Evolutionary conservation across 2,113 vertebrate species (phyloP).

Genomic region (Trochalopteron elliotii): DNA sequence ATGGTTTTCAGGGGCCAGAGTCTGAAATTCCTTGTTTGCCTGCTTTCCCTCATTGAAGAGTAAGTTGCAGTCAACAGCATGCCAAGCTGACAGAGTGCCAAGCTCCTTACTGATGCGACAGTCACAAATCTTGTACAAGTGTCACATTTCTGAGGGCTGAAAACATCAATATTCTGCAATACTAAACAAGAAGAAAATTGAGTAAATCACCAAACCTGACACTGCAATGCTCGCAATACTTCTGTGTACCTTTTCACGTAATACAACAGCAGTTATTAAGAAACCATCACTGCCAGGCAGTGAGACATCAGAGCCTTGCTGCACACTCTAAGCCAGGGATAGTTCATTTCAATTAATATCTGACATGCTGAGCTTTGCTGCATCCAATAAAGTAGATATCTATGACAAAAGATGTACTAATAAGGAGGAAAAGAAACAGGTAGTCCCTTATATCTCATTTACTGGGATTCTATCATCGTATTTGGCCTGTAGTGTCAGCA

Average conservation of each 20-base stretch:
- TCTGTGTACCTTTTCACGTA: background rate
- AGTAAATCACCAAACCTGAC: background rate
- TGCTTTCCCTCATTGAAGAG: background rate
- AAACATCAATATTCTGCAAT: background rate
- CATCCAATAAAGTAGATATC: background rate
- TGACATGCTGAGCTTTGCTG: background rate
- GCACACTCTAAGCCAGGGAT: background rate
- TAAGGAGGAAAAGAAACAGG: background rate
- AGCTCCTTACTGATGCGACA: background rate
- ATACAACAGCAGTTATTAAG: background rate
- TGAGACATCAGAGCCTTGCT: background rate
- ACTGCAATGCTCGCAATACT: background rate
- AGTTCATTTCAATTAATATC: background rate
- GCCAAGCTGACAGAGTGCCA: background rate
- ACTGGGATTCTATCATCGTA: background rate
- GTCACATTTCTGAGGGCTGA: background rate
- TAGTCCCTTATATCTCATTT: background rate
- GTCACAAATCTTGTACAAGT: background rate
- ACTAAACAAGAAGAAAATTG: background rate
- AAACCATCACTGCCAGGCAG: background rate
- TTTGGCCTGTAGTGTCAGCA: background rate
- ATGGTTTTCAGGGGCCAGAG: background rate
- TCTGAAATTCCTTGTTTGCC: background rate
- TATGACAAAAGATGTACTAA: background rate
- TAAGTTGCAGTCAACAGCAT: background rate